Percentiles rank a stretch among this genome's conserved stretches.
Conservation (phyloP, 2,888 invertebrate species). For the Leptinotarsa juncta region DNA sequence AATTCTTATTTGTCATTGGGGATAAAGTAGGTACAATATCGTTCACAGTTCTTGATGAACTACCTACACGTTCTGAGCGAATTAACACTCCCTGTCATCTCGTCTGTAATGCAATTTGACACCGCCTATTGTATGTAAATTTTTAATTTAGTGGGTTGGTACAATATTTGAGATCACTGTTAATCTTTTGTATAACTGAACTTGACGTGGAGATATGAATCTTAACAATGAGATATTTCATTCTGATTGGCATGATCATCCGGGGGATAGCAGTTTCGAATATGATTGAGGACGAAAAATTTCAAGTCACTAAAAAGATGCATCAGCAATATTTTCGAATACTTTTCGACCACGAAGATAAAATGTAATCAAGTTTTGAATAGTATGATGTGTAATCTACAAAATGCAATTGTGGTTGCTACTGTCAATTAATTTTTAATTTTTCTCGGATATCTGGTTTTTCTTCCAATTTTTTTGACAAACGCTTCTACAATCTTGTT, state of each 20-base stretch:
- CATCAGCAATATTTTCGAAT: no score
- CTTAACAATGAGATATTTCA: background rate
- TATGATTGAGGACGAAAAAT: background rate
- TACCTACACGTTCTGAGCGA: background rate
- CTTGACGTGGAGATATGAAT: slow-evolving; percentile 8
- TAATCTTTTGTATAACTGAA: slow-evolving; percentile 11
- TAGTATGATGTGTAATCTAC: no score
- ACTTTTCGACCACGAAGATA: no score
- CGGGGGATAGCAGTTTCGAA: background rate
- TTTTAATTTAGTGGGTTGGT: slow-evolving; percentile 18
- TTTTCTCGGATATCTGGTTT: no score
- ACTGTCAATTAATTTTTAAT: no score
- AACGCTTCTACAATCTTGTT: no score
- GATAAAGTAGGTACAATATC: background rate
- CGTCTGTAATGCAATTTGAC: slow-evolving; percentile 7
- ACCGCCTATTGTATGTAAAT: slow-evolving; percentile 11
- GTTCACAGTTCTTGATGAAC: slow-evolving; percentile 6
- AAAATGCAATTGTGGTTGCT: no score
- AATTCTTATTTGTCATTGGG: no score
- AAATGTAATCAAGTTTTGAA: no score
- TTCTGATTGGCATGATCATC: background rate
- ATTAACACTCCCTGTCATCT: background rate
- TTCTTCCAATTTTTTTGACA: no score
- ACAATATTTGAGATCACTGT: slow-evolving; percentile 6
- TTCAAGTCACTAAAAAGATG: background rate